Conservation (phyloP, 2,888 invertebrate genomes). For the Conomelus anceps region DNA sequence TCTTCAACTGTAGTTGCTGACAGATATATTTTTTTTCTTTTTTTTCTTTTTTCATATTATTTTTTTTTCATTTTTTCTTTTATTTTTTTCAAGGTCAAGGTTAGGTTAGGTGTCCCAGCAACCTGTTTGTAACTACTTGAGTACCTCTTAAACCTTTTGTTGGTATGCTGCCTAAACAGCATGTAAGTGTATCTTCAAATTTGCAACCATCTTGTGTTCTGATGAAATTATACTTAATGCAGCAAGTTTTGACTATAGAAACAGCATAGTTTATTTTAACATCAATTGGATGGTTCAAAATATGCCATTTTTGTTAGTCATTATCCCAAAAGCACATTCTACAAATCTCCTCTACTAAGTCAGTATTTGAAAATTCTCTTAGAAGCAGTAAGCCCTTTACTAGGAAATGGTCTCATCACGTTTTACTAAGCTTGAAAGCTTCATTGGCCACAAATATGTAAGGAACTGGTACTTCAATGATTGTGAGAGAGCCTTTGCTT, state of each 20-base stretch:
- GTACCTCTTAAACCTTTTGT: no score
- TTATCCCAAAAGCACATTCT: background rate
- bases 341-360: background rate
- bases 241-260: background rate
- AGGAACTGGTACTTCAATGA: background rate
- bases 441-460: background rate
- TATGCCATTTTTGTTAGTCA: background rate
- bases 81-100: no score
- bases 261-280: background rate
- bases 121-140: no score
- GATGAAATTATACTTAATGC: background rate
- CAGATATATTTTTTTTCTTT: no score
- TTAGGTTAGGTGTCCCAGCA: no score
- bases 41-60: no score
- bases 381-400: background rate
- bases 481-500: background rate
- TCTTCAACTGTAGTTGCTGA: no score
- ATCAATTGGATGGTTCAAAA: background rate
- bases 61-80: no score
- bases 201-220: background rate
- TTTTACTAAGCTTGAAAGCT: background rate
- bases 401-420: background rate
- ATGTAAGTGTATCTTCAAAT: no score
- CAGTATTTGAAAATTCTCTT: background rate
- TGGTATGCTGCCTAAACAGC: no score